Evolutionary conservation across 2,113 vertebrate species (phyloP).

Genomic region (Microtus oregoni): DNA sequence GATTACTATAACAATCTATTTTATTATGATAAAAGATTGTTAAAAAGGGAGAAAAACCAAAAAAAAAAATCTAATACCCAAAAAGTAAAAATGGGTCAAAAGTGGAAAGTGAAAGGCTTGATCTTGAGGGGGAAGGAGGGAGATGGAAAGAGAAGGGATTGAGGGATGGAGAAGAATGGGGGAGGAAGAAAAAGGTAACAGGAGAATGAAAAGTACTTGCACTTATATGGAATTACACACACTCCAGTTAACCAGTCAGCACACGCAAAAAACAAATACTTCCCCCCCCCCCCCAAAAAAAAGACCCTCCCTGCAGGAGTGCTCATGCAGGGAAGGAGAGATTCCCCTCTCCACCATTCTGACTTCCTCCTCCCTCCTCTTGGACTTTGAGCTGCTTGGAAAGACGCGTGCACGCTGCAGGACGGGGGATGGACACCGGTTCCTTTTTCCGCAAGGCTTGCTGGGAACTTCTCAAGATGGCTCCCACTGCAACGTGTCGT

Average conservation of each 20-base stretch:
- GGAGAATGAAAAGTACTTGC: background rate
- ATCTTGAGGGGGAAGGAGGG: background rate
- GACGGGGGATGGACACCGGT: background rate
- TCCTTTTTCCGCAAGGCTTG: background rate
- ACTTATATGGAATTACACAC: background rate
- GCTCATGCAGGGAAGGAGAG: background rate
- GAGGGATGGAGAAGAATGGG: background rate
- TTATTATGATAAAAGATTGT: background rate
- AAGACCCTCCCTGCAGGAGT: no score
- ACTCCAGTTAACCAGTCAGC: background rate
- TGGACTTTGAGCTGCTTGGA: background rate
- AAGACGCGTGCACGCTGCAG: background rate
- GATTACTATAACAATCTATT: background rate
- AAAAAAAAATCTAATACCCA: background rate
- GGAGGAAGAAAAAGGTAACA: background rate
- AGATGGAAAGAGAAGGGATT: background rate
- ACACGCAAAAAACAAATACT: background rate
- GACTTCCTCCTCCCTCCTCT: background rate
- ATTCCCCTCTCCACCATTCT: background rate
- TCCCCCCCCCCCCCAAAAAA: background rate
- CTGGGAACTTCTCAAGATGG: background rate
- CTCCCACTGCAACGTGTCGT: no score
- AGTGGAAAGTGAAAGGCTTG: background rate
- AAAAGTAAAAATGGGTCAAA: background rate
- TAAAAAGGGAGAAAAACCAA: background rate